Conservation (phyloP, 1,140 invertebrate genomes). For the Reticulitermes speratus region DNA sequence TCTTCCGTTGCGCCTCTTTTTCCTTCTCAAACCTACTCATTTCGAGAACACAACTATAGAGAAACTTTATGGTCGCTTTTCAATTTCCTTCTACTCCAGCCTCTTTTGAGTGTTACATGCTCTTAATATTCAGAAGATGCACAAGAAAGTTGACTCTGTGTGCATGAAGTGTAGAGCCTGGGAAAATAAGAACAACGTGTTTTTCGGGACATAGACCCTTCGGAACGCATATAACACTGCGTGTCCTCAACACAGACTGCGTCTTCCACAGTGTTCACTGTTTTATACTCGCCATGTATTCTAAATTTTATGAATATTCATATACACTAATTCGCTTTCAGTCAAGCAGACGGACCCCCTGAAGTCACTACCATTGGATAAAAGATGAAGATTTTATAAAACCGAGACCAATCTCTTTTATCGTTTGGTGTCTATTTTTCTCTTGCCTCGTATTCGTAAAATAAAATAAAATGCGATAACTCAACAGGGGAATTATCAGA, state of each 20-base stretch:
- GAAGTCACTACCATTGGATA: not conserved
- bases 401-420: not conserved
- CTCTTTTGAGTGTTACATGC: slow-evolving; percentile 26
- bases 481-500: not conserved
- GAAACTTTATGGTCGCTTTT: slow-evolving; percentile 14
- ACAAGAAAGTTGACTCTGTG: not conserved
- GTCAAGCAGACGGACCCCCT: not conserved
- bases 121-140: slow-evolving; percentile 30
- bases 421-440: not conserved
- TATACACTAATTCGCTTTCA: not conserved
- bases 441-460: not conserved
- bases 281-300: not conserved
- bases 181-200: not conserved
- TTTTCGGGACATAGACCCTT: not conserved
- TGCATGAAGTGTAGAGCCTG: not conserved
- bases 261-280: too few species aligned
- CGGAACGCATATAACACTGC: too few species aligned
- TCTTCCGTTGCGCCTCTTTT: not conserved
- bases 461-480: not conserved
- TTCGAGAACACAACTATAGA: not conserved
- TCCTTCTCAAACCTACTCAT: not conserved
- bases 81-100: slow-evolving; percentile 22
- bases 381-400: slow-evolving; percentile 22
- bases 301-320: slow-evolving; percentile 18
- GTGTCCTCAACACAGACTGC: too few species aligned